phyloP scores from a whole-genome alignment of 1,140 invertebrate genomes.

The Scaptomyza graminum region DNA sequence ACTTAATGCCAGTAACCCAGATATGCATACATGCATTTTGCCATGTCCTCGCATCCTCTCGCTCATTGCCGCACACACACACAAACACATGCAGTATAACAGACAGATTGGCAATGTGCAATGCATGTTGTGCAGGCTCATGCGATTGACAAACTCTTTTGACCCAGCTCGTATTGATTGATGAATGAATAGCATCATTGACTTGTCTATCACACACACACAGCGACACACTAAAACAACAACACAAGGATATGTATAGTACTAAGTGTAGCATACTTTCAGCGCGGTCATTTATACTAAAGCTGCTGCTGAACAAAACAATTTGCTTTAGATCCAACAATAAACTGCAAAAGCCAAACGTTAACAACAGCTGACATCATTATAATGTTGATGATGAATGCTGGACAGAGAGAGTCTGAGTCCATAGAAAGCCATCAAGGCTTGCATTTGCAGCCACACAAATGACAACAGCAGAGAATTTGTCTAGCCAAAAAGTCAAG shows the following conservation, averaged over 20 bases:
- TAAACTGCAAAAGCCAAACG: slow-evolving; percentile 8
- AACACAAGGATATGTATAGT: background rate
- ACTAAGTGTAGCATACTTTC: slow-evolving; percentile 24
- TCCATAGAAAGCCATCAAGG: slow-evolving; percentile 16
- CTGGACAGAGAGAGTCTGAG: slow-evolving; percentile 3
- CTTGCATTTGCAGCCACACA: slow-evolving; percentile 1
- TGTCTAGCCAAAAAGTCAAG: slow-evolving; percentile 49
- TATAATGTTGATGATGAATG: slow-evolving; percentile 16
- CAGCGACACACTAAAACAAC: slow-evolving; percentile 11
- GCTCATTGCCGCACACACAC: slow-evolving; percentile 42
- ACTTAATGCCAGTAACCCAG: slow-evolving; percentile 64
- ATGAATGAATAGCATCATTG: slow-evolving; percentile 57
- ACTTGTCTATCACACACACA: slow-evolving; percentile 39
- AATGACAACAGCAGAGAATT: slow-evolving; percentile 12
- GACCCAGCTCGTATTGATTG: slow-evolving; percentile 69
- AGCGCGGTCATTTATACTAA: slow-evolving; percentile 10
- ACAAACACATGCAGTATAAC: slow-evolving; percentile 13
- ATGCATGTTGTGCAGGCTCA: slow-evolving; percentile 29
- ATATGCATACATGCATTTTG: slow-evolving; percentile 32
- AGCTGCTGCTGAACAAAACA: slow-evolving; percentile 5
- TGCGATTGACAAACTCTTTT: slow-evolving; percentile 56
- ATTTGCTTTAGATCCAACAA: slow-evolving; percentile 23
- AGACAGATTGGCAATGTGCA: slow-evolving; percentile 11
- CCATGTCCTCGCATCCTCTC: slow-evolving; percentile 8
- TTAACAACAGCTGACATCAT: slow-evolving; percentile 14